Percentiles rank a stretch among this genome's conserved stretches.
Conservation (phyloP, 2,797 vertebrate species). For the Spinus olivaceus region DNA sequence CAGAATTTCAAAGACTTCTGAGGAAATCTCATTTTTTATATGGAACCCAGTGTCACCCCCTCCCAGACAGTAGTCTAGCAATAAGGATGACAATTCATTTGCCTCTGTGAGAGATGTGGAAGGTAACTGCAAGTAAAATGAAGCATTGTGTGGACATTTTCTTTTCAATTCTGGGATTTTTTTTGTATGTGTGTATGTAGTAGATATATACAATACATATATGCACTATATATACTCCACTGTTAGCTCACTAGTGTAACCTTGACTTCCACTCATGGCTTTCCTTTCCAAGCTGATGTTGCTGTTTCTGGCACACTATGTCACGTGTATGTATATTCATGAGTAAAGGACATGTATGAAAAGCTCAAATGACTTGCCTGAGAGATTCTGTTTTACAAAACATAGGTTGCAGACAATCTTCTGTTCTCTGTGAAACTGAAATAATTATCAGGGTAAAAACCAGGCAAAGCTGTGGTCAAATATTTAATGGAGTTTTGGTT, state of each 20-base stretch:
- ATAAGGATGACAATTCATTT: not conserved
- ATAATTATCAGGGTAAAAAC: not conserved
- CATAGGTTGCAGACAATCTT: not conserved
- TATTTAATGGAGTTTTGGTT: not conserved
- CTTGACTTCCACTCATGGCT: not conserved
- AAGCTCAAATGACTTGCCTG: not conserved
- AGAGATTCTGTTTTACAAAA: not conserved
- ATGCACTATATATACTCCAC: not conserved
- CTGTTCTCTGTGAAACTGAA: not conserved
- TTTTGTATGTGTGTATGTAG: not conserved
- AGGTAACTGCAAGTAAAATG: not conserved
- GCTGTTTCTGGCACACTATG: not conserved
- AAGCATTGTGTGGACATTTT: not conserved
- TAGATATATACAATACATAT: not conserved
- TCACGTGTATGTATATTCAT: accelerated
- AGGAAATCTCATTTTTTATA: not conserved
- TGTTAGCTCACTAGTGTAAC: not conserved
- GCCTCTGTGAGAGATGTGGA: not conserved
- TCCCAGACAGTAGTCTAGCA: not conserved
- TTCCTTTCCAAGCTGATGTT: not conserved
- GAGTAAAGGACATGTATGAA: not conserved
- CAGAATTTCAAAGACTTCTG: not conserved
- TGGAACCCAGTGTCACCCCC: not conserved
- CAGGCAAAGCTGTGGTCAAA: not conserved
- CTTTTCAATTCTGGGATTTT: not conserved